A percentile compares a stretch with the other conserved stretches of the same genome.
These are phyloP conservation scores for Gopherus evgoodei DNA, from an alignment of 2,113 vertebrate species.

Conservation along the genomic window DNA sequence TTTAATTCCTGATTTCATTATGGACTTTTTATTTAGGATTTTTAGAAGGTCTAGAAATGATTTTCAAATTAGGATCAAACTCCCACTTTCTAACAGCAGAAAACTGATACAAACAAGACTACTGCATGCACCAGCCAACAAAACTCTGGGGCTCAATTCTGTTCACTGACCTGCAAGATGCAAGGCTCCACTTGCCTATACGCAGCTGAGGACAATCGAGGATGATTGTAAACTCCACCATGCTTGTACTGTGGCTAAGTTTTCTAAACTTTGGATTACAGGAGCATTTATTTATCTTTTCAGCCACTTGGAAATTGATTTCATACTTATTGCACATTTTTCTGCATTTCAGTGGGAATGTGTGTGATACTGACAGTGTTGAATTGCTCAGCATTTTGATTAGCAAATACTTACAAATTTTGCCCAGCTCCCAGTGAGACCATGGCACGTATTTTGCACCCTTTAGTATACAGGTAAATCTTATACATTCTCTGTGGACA, in stretches of 20 bases:
- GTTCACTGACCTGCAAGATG: not conserved
- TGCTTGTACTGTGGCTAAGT: not conserved
- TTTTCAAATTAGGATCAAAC: too few species aligned
- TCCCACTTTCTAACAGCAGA: too few species aligned
- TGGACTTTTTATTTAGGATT: too few species aligned
- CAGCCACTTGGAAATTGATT: not conserved
- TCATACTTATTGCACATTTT: not conserved
- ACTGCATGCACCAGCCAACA: too few species aligned
- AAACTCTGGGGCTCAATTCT: too few species aligned
- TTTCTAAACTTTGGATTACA: not conserved
- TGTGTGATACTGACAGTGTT: not conserved
- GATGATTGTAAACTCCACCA: not conserved
- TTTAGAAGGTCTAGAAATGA: too few species aligned
- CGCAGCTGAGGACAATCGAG: not conserved
- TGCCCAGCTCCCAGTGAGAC: not conserved
- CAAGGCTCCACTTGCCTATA: not conserved
- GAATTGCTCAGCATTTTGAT: not conserved
- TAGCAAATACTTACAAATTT: rapidly evolving
- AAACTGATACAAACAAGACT: too few species aligned
- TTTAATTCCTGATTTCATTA: too few species aligned
- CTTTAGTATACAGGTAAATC: not conserved
- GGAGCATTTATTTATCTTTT: not conserved
- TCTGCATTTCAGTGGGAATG: not conserved
- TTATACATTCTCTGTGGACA: not conserved
- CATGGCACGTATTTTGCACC: not conserved